Percentiles rank a stretch among this genome's conserved stretches.
Conservation (phyloP, 2,888 invertebrate genomes). For the Schrankia costaestrigalis region DNA sequence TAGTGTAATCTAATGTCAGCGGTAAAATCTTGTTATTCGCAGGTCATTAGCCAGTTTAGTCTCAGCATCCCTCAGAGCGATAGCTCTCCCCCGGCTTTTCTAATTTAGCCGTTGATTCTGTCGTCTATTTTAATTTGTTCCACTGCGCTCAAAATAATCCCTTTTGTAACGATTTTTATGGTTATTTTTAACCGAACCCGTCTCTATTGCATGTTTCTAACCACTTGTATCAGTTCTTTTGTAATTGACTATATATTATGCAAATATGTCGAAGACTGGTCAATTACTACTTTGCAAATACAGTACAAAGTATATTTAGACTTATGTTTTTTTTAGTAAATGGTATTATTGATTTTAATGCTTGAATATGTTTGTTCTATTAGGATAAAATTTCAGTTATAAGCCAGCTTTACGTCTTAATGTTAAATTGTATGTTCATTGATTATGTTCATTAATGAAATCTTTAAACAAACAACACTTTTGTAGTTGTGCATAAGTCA, state of each 20-base stretch:
- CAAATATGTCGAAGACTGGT: not conserved
- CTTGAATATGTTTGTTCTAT: too few species aligned
- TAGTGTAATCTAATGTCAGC: too few species aligned
- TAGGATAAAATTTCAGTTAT: too few species aligned
- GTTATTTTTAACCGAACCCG: constrained; percentile 49
- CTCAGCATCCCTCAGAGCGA: constrained; percentile 11
- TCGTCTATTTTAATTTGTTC: constrained; percentile 49
- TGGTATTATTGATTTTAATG: too few species aligned
- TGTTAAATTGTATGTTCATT: too few species aligned
- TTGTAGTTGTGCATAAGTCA: too few species aligned
- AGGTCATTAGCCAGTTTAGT: constrained; percentile 6
- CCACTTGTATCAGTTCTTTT: constrained; percentile 14
- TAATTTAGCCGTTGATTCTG: constrained; percentile 25
- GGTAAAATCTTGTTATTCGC: too few species aligned
- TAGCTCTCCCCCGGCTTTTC: constrained; percentile 13
- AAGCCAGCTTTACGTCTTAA: too few species aligned
- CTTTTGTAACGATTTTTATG: constrained; percentile 58
- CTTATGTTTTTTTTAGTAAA: too few species aligned
- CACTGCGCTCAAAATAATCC: constrained; percentile 52
- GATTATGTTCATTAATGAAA: too few species aligned
- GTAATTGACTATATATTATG: not conserved
- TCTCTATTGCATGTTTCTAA: constrained; percentile 21
- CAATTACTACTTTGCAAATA: not conserved
- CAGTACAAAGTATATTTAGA: too few species aligned
- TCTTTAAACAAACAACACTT: too few species aligned